Base-by-base conservation (phyloP, 2,113 vertebrate genomes). In the Melanostigma gelatinosum region DNA sequence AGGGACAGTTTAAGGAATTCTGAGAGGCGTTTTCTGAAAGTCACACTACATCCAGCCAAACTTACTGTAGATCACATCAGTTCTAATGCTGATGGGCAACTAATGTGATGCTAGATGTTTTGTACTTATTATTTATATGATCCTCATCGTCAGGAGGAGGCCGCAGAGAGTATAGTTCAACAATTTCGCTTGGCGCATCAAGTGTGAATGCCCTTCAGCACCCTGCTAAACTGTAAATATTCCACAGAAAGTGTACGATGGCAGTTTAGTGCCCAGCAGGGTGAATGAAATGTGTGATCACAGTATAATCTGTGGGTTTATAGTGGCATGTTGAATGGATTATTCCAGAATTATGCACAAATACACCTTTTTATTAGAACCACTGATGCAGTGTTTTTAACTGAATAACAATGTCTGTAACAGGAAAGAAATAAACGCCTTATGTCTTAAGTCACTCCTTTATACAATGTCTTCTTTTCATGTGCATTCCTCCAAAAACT, bases 221-320 rank as follows among this genome's bases (percentile, higher is more conserved):
- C 46, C 58, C 44, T 10, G 64, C 74, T 73, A 73, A 79, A 72
- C 72, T 71, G 38, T 64, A 40, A 77, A 72, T 68, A 15, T 75
- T 80, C 77, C 8, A 9, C 57, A 46, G 8, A 67, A 65, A 75
- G 34, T 12, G 8, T 34, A 62, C 40, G 27, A 36, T 55, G 46
- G 55, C 73, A 82, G 77, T 54, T 76, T 60, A 65, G 58, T 29
- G 64, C 34, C 27, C 18, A 62, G 64, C 18, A 46, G 73, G 42
- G 80, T 50, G 66, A 79, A 68, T 38, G 42, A 68, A 84, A 58
- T 58, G 22, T 57, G 15, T 52, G 50, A 81, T 79, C 54, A 11
- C 76, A 68, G n/a, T 65, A 36, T 82, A 42, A 76, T 75, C 52
- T 71, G 36, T 62, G 60, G 58, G 18, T 84, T 87, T 60, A 52